phyloP scores from a whole-genome alignment of 2,113 vertebrate species.

The Perognathus longimembris region DNA sequence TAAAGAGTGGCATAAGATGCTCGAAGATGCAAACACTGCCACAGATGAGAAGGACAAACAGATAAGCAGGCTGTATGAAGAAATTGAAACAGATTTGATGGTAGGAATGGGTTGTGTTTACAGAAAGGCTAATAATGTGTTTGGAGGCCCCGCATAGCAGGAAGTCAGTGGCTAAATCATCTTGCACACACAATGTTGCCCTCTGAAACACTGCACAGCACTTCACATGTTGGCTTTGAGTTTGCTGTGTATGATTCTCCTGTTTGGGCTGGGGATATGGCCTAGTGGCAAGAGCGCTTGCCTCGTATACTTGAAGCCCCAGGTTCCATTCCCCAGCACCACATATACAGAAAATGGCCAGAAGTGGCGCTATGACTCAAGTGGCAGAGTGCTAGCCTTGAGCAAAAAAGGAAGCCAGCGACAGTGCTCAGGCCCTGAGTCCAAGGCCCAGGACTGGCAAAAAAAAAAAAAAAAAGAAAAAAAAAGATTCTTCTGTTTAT shows the following conservation, averaged over 20 bases:
- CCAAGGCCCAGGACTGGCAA: no score
- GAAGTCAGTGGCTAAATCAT: slow-evolving; percentile 26
- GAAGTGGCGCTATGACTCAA: no score
- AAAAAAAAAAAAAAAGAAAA: no score
- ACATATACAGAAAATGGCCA: no score
- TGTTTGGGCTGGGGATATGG: no score
- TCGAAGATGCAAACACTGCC: slow-evolving; percentile 81
- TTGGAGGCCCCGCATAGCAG: slow-evolving; percentile 38
- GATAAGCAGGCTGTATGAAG: slow-evolving; percentile 85
- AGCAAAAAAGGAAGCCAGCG: no score
- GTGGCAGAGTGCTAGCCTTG: no score
- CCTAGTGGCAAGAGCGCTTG: no score
- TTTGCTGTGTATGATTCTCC: background rate
- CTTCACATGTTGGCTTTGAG: slow-evolving; percentile 22
- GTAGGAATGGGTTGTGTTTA: slow-evolving; percentile 77
- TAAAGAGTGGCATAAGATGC: slow-evolving; percentile 86
- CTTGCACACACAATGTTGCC: slow-evolving; percentile 19
- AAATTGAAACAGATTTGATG: slow-evolving; percentile 88
- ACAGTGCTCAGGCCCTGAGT: no score
- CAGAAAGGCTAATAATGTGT: slow-evolving; percentile 8
- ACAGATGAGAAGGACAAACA: slow-evolving; percentile 83
- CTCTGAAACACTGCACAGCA: slow-evolving; percentile 36
- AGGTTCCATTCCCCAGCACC: no score
- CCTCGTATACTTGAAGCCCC: no score
- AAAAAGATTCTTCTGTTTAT: no score